Base-by-base conservation (phyloP, 2,888 invertebrate species). In the Lydus trimaculatus region DNA sequence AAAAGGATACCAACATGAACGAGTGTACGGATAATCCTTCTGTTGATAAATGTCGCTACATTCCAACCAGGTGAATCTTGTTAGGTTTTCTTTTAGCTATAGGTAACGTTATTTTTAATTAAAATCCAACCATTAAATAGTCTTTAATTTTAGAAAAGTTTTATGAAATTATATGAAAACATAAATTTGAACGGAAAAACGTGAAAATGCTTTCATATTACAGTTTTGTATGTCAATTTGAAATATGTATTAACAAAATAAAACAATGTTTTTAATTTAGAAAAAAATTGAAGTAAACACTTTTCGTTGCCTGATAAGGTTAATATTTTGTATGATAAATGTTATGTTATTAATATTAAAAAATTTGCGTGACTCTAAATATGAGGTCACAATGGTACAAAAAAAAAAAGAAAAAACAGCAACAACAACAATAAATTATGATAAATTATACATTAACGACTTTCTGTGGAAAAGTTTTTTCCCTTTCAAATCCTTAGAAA, bases 1-100 rank as follows among this genome's bases (percentile, higher is more conserved):
- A 67, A 70, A 67, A 67, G 70, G 28, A 70, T 67, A 65, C 65
- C 63, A 67, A 67, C 65, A 67, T 67, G 70, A 67, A 65, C 70
- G 70, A 70, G 60, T 67, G 61, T 63, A 59, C 31, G 61, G 66
- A 39, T 71, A 68, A 71, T 71, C 66, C 68, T n/a, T n/a, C n/a
- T 68, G 65, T 68, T 68, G 68, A 68, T 68, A 65, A 68, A 68
- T 68, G 68, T 65, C 17, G 67, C 4, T 9, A 23, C 67, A 61
- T 48, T 61, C 48, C 43, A 59, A 33, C 31, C 39, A 61, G 25
- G 28, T 56, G 52, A 52, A 52, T 23, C 11, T 13, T 52, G 20
- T 20, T 20, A 13, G 5, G 28, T 56, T 28, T 39, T 61, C 43
- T 59, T 64, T 64, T 63, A 61, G 52, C 28, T 39, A 48, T 20